phyloP scores from a whole-genome alignment of 2,888 invertebrate species.

The Pheosia tremula region DNA sequence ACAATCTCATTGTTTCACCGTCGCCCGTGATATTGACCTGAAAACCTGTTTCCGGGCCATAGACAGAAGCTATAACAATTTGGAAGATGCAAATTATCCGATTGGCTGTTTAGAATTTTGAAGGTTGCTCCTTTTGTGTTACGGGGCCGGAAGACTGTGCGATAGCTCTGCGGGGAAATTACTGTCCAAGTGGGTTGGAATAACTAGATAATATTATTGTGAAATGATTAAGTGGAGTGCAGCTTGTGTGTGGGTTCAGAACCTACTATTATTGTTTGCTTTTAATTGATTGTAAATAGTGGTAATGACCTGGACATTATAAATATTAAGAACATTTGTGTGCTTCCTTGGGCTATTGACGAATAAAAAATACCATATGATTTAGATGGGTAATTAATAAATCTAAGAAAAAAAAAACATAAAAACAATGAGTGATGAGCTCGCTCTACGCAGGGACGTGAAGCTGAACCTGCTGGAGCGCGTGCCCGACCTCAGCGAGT shows the following conservation, averaged over 20 bases:
- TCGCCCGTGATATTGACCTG: slow-evolving; percentile 21
- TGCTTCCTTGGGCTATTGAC: no score
- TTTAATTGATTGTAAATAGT: no score
- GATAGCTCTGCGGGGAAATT: neutral
- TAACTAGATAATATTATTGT: neutral
- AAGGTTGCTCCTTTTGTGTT: neutral
- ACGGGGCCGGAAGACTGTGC: neutral
- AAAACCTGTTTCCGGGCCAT: slow-evolving; percentile 28
- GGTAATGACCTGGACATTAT: no score
- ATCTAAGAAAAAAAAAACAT: neutral
- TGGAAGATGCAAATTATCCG: slow-evolving; percentile 20
- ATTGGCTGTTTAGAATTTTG: slow-evolving; percentile 20
- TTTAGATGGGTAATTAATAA: neutral
- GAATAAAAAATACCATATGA: neutral
- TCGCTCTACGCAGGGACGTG: slow-evolving; percentile 87
- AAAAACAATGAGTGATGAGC: neutral
- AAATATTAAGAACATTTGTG: no score
- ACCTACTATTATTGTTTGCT: no score
- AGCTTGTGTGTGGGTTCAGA: no score
- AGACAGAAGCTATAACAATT: slow-evolving; percentile 11
- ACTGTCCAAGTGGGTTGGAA: neutral
- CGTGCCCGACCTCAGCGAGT: slow-evolving; percentile 91
- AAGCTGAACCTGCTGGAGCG: slow-evolving; percentile 91
- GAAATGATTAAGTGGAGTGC: neutral
- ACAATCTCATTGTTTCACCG: neutral